Base-by-base conservation (phyloP, 37 sponge, comb jelly and placozoan species). In the Amphimedon queenslandica region DNA sequence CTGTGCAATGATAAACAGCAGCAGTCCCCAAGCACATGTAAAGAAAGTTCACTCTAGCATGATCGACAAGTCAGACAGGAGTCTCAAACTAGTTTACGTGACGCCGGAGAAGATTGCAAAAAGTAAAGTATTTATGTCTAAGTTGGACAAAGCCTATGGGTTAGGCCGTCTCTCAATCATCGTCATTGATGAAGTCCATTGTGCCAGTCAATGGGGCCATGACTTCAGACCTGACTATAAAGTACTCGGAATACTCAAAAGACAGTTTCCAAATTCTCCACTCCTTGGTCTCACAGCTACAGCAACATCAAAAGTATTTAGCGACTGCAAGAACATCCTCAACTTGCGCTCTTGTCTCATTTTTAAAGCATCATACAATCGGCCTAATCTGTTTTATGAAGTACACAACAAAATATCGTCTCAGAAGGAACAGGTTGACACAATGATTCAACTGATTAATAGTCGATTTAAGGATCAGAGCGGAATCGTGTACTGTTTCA, bases 161-260 rank as follows among this genome's bases (percentile, higher is more conserved):
- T 18, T 74, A 33, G 83, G 84, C 3, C 75, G 56, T 42, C 79
- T 97, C 2, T 65, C 92, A 31, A 70, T 86, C 4, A 85, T 97
- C 23, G 99, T 94, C 13, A 86, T 97, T 43, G 99, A 97, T 68
- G 99, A 97, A 66, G 90, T 94, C 27, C 99, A 97, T 58, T 97
- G 99, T 80, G 80, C 87, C 3, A 91, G 92, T 34, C 92, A 97
- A 74, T 97, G 99, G 99, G 99, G 99, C n/a, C 94, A 97, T 70
- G 99, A 97, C 72, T 97, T 97, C 74, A 58, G 99, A 56, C 97
- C 97, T 3, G 97, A 93, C 66, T 97, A 91, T 78, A 91, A 94
- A 74, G 75, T 77, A 1, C 85, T 97, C n/a, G 87, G 92, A 23
- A 84, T 87, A 20, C 36, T 97, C 30, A 91, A 91, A 57, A 69